These are phyloP conservation scores for Drosophila testacea DNA, from an alignment of 2,888 invertebrate species.

Conservation along the genomic window DNA sequence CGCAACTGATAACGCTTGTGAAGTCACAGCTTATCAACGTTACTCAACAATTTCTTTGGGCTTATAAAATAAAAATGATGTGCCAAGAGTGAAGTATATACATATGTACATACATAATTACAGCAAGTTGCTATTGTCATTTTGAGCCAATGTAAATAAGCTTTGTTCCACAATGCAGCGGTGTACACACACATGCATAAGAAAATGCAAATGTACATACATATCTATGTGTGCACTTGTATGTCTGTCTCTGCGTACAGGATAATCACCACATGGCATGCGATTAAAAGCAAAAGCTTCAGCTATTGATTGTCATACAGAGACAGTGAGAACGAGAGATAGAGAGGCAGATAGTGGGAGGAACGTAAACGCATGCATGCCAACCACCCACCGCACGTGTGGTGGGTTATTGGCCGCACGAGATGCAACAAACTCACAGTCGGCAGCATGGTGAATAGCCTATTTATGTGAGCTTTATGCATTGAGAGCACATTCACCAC, in stretches of 20 bases:
- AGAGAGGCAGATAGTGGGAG: background rate
- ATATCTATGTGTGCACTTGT: conserved; percentile 7
- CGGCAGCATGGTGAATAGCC: conserved; percentile 40
- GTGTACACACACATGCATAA: background rate
- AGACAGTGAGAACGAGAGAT: background rate
- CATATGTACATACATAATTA: background rate
- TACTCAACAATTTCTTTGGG: background rate
- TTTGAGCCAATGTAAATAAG: background rate
- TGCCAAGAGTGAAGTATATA: background rate
- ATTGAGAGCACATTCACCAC: conserved; percentile 44
- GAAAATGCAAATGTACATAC: background rate
- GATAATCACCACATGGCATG: conserved; percentile 36
- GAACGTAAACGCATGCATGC: background rate
- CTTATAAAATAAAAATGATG: background rate
- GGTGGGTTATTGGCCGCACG: conserved; percentile 61
- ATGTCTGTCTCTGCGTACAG: conserved; percentile 14
- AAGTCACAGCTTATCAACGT: conserved; percentile 35
- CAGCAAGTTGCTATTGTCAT: background rate
- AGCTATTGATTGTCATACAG: conserved; percentile 30
- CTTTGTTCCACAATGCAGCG: background rate
- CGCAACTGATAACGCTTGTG: conserved; percentile 45
- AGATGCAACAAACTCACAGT: conserved; percentile 52
- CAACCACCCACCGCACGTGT: conserved; percentile 34
- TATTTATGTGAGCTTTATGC: conserved; percentile 8
- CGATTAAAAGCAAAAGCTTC: conserved; percentile 43